Conservation (phyloP, 1,140 invertebrate species). For the Acromyrmex charruanus region DNA sequence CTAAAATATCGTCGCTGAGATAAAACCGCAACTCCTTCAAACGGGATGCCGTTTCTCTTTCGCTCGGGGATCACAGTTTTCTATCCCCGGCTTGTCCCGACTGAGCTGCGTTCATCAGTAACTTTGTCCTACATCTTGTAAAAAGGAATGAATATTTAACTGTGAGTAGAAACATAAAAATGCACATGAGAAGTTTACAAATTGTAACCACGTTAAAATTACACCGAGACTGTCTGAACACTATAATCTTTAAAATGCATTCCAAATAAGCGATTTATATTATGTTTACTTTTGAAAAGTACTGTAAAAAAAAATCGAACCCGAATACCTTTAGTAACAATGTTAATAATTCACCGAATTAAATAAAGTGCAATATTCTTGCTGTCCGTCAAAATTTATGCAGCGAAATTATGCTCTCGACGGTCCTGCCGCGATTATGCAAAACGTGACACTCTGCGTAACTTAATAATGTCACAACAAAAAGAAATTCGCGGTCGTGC, state of each 20-base stretch:
- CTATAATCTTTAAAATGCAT: not conserved
- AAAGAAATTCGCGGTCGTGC: slow-evolving; percentile 51
- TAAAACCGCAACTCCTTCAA: slow-evolving; percentile 40
- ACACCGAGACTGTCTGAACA: not conserved
- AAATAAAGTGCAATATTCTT: slow-evolving; percentile 39
- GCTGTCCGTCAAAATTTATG: slow-evolving; percentile 31
- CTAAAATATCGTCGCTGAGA: slow-evolving; percentile 36
- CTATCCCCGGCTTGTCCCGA: slow-evolving; percentile 7
- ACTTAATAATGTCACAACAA: slow-evolving; percentile 52
- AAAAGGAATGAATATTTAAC: not conserved
- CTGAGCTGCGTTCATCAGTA: slow-evolving; percentile 14
- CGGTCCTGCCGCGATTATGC: slow-evolving; percentile 14
- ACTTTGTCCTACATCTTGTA: not conserved
- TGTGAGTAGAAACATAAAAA: not conserved
- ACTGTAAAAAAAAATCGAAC: slow-evolving; percentile 18
- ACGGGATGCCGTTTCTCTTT: slow-evolving; percentile 18
- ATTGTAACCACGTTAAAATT: not conserved
- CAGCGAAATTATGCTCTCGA: not conserved
- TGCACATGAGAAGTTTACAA: not conserved
- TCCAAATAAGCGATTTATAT: not conserved
- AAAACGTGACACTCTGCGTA: slow-evolving; percentile 27
- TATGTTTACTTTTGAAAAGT: slow-evolving; percentile 7
- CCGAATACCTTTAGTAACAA: not conserved
- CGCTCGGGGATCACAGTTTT: slow-evolving; percentile 7
- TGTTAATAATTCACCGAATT: slow-evolving; percentile 8